These are phyloP conservation scores for Haliaeetus leucogaster DNA, from an alignment of 2,113 vertebrate genomes.

Conservation along the genomic window DNA sequence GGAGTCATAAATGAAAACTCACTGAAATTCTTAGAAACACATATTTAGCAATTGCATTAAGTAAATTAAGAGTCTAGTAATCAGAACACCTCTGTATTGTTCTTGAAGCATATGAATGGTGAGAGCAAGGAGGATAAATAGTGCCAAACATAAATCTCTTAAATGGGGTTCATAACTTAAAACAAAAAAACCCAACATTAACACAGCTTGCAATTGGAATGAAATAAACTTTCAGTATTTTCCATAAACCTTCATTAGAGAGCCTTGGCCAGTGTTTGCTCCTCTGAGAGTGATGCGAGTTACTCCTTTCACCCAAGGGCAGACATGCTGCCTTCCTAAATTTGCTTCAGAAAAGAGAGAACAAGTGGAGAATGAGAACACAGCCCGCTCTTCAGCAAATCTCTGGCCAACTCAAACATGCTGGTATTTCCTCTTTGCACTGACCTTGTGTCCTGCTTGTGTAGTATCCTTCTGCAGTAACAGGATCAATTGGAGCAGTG, in stretches of 20 bases:
- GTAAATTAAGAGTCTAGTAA: background rate
- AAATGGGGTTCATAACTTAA: background rate
- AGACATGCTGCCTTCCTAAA: background rate
- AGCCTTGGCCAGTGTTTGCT: background rate
- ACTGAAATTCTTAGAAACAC: background rate
- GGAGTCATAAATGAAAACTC: background rate
- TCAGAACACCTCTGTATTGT: background rate
- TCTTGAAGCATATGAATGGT: background rate
- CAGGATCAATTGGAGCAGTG: background rate
- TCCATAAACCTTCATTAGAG: background rate
- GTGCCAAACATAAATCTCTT: background rate
- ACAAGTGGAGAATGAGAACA: background rate
- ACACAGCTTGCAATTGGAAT: background rate
- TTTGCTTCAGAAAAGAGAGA: background rate
- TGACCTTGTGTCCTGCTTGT: background rate
- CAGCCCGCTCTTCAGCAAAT: background rate
- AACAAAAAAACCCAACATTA: background rate
- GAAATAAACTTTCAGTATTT: background rate
- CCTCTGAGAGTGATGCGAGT: background rate
- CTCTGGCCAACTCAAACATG: background rate
- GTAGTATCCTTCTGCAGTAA: background rate
- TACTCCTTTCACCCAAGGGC: background rate
- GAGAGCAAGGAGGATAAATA: background rate
- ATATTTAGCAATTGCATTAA: background rate
- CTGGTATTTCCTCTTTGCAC: background rate